Base-by-base conservation (phyloP, 1,140 invertebrate genomes). In the Xylocopa sonorina region DNA sequence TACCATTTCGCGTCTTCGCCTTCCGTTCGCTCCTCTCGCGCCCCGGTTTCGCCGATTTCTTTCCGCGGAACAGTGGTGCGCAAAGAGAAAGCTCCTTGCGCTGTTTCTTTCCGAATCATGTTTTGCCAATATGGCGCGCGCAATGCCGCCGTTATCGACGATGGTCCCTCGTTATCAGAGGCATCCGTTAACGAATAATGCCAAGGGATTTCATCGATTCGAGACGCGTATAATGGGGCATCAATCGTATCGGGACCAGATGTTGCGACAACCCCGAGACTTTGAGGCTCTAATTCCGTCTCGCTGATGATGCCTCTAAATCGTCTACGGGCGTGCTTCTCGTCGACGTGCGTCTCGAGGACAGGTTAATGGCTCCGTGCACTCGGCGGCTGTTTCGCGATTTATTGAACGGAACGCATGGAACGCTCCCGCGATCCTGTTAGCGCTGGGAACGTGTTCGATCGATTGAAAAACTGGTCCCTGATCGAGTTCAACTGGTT, bases 201-300 rank as follows among this genome's bases (percentile, higher is more conserved):
- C 53, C 34, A 21, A 29, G 51, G 74, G 74, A 77, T 77, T 77
- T 69, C 64, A 77, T 77, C 74, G 74, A 68, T 55, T 69, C 51
- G 27, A 41, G 46, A 58, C 43, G 43, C 24, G 6, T 43, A n/a
- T 58, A 68, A 68, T 68, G 43, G 41, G n/a, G 48, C 53, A 29
- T 50, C 64, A 58, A 58, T 73, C 69, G 69, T 73, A 48, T 51
- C 38, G 9, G 57, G 51, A 43, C 38, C 38, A 32, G 12, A 55
- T 67, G 9, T 27, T 27, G 38, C 60, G 24, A 27, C 51, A 29
- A 63, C 24, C n/a, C 3, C 32, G 51, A 58, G 21, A 43, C 50
- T 38, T 66, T 10, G 38, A 51, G 50, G 24, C 62, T 75, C 38
- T 68, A 32, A 14, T 74, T 63, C 32, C 48, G 60, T 64, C 27